Evolutionary conservation across 2,797 vertebrate genomes (phyloP).

Genomic region (Cryptoprocta ferox): DNA sequence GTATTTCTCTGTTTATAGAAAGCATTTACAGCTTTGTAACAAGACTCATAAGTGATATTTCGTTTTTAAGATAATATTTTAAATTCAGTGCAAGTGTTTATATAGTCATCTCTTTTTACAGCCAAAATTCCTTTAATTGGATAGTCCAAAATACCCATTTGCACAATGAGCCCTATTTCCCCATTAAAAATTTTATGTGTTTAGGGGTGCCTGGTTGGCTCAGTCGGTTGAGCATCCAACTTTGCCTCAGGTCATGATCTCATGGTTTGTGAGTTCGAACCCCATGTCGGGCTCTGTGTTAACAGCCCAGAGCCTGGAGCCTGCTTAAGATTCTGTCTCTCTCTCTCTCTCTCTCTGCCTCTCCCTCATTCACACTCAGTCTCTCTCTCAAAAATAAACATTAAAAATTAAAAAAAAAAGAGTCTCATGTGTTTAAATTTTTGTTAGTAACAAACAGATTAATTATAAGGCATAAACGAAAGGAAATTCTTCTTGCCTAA

Average conservation of each 20-base stretch:
- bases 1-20: background rate
- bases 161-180: background rate
- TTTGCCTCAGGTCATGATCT: too few species aligned
- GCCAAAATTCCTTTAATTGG: background rate
- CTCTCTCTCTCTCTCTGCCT: too few species aligned
- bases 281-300: too few species aligned
- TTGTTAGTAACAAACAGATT: background rate
- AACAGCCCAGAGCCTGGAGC: too few species aligned
- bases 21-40: background rate
- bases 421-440: background rate
- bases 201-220: background rate
- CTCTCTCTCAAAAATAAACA: too few species aligned
- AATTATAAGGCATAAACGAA: background rate
- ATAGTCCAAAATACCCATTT: background rate
- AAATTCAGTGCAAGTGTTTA: background rate
- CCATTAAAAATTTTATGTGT: background rate
- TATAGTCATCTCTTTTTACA: background rate
- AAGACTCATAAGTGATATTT: background rate
- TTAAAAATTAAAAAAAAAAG: too few species aligned
- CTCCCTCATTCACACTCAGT: too few species aligned
- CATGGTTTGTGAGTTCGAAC: too few species aligned
- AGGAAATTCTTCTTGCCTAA: conserved; percentile 2
- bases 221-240: too few species aligned
- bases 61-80: conserved; percentile 28
- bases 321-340: too few species aligned